Percentiles rank a stretch among this genome's conserved stretches.
Evolutionary conservation across 2,113 vertebrate genomes (phyloP).

Genomic region (Forbesichthys agassizii): DNA sequence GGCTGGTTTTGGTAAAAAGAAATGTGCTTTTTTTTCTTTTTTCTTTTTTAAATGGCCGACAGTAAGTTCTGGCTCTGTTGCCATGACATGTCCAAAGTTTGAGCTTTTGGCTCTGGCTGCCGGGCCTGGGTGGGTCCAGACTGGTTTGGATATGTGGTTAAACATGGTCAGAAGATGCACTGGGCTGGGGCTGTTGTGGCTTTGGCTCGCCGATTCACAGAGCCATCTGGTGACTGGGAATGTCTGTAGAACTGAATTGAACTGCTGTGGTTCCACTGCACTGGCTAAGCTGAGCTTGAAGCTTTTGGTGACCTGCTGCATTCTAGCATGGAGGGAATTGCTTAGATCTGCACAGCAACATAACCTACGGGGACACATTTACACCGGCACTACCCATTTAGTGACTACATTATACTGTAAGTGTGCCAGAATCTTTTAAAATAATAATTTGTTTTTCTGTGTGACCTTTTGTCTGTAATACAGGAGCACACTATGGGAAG

Average conservation of each 20-base stretch:
- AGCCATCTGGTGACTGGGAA: constrained; percentile 36
- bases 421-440: no score
- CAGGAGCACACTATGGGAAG: no score
- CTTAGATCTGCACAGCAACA: background rate
- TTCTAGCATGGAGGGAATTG: background rate
- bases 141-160: constrained; percentile 45
- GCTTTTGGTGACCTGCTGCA: background rate
- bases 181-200: constrained; percentile 42
- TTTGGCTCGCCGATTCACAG: constrained; percentile 25
- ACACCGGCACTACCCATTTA: no score
- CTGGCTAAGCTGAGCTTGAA: background rate
- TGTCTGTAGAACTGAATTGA: constrained; percentile 21
- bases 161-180: constrained; percentile 44
- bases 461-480: no score
- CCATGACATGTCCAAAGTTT: constrained; percentile 26
- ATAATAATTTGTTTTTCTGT: no score
- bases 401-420: no score
- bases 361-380: no score
- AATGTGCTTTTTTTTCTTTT: constrained; percentile 27
- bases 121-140: constrained; percentile 59
- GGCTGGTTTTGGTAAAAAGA: constrained; percentile 19
- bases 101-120: constrained; percentile 45
- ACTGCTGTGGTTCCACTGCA: background rate
- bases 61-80: constrained; percentile 16
- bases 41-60: background rate